Percentiles rank a stretch among this genome's conserved stretches.
Evolutionary conservation across 2,113 vertebrate species (phyloP).

Genomic region (Cettia cetti): DNA sequence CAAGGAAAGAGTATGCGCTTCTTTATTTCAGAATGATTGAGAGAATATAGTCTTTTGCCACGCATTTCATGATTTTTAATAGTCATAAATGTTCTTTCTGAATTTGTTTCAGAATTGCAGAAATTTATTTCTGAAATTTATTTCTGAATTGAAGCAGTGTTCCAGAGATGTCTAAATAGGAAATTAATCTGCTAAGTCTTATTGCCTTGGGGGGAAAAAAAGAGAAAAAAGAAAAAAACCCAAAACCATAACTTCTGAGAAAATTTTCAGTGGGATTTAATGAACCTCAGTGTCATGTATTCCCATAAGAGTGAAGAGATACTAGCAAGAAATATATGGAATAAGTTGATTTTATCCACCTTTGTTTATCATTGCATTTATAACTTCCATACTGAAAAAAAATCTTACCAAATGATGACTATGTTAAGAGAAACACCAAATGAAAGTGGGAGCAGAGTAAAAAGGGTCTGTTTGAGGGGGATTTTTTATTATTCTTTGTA

Average conservation of each 20-base stretch:
- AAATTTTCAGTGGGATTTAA: not conserved
- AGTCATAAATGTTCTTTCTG: not conserved
- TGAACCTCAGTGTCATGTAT: not conserved
- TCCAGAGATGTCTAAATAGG: not conserved
- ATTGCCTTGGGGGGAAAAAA: not conserved
- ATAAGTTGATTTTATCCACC: not conserved
- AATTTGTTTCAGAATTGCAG: too few relatives aligned
- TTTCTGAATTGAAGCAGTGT: not conserved
- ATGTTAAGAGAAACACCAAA: not conserved
- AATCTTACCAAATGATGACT: not conserved
- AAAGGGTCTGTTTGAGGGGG: fast-evolving
- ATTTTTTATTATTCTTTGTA: not conserved
- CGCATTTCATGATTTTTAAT: not conserved
- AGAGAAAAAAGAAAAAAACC: too few relatives aligned
- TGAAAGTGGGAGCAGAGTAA: not conserved
- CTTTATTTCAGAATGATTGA: not conserved
- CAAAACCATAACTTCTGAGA: not conserved
- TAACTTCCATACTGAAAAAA: not conserved
- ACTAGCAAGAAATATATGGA: not conserved
- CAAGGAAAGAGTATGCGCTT: not conserved
- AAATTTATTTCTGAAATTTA: not conserved
- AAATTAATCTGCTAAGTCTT: not conserved
- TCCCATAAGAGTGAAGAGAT: not conserved
- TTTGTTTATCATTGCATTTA: not conserved
- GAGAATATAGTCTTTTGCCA: not conserved